A percentile compares a stretch with the other conserved stretches of the same genome.
These are phyloP conservation scores for Drosophila pseudotalamancana DNA, from an alignment of 2,888 invertebrate genomes.

Conservation along the genomic window DNA sequence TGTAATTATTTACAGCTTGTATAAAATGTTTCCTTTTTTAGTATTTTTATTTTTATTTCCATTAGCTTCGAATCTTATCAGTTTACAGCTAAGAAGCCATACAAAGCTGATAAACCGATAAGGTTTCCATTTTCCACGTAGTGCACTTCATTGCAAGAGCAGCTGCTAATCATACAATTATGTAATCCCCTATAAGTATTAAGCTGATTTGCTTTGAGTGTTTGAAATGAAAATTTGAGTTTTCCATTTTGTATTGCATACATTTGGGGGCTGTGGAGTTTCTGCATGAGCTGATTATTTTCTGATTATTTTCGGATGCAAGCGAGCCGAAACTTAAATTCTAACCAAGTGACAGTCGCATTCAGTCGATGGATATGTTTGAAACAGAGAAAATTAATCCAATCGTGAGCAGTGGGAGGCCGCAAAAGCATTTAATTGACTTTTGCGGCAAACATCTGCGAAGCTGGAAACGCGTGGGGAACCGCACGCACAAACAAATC, in stretches of 20 bases:
- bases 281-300: constrained; percentile 20
- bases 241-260: constrained; percentile 16
- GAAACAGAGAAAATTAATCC: constrained; percentile 50
- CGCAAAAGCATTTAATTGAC: constrained; percentile 70
- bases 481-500: constrained; percentile 53
- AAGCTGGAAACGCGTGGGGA: neutral
- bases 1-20: too few species aligned
- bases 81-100: too few species aligned
- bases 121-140: too few species aligned
- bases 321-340: neutral
- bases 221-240: neutral
- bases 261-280: constrained; percentile 10
- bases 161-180: too few species aligned
- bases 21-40: too few species aligned
- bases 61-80: too few species aligned
- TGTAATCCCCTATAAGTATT: too few species aligned
- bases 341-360: neutral
- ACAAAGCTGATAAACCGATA: too few species aligned
- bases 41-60: too few species aligned
- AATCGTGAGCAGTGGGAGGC: constrained; percentile 54
- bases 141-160: too few species aligned
- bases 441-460: constrained; percentile 50
- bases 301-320: neutral
- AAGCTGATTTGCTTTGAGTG: too few species aligned
- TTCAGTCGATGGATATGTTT: constrained; percentile 5